Percentiles rank a stretch among this genome's conserved stretches.
Conservation (phyloP, 2,888 invertebrate genomes). For the Caradrina clavipalpis region DNA sequence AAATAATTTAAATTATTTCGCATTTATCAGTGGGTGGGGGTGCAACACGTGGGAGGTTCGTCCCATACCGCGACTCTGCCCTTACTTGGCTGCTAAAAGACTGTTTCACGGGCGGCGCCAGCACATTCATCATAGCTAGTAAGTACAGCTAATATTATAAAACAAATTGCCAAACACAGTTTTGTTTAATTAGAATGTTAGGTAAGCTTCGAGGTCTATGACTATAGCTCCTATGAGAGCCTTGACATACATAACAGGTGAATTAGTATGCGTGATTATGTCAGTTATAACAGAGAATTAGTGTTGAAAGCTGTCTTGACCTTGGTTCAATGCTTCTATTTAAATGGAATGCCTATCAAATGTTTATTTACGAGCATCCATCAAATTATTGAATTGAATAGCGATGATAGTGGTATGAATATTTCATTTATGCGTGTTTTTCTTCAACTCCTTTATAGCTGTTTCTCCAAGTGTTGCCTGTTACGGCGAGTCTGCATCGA, state of each 20-base stretch:
- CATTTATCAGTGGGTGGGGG: slow-evolving; percentile 75
- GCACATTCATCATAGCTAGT: slow-evolving; percentile 95
- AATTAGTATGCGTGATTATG: slow-evolving; percentile 45
- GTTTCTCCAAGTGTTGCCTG: slow-evolving; percentile 94
- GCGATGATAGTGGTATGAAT: neutral
- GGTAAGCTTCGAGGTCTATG: slow-evolving; percentile 55
- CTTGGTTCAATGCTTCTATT: slow-evolving; percentile 41
- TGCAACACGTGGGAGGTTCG: slow-evolving; percentile 88
- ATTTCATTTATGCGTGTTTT: neutral
- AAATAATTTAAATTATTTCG: neutral
- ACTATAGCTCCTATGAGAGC: slow-evolving; percentile 39
- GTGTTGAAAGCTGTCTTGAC: slow-evolving; percentile 36
- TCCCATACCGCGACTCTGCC: slow-evolving; percentile 95
- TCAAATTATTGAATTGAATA: neutral
- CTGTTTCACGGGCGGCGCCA: slow-evolving; percentile 95
- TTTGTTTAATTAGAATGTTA: slow-evolving; percentile 52
- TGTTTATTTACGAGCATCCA: slow-evolving; percentile 15
- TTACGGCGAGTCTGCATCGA: slow-evolving; percentile 95
- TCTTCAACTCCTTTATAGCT: slow-evolving; percentile 85
- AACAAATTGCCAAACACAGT: slow-evolving; percentile 32
- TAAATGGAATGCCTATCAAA: slow-evolving; percentile 24
- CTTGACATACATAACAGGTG: slow-evolving; percentile 49
- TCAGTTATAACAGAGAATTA: slow-evolving; percentile 30
- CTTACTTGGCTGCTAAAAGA: slow-evolving; percentile 96
- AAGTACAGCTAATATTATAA: slow-evolving; percentile 77